A percentile compares a stretch with the other conserved stretches of the same genome.
Conservation (phyloP, 2,113 vertebrate genomes). For the Leptodactylus fuscus region DNA sequence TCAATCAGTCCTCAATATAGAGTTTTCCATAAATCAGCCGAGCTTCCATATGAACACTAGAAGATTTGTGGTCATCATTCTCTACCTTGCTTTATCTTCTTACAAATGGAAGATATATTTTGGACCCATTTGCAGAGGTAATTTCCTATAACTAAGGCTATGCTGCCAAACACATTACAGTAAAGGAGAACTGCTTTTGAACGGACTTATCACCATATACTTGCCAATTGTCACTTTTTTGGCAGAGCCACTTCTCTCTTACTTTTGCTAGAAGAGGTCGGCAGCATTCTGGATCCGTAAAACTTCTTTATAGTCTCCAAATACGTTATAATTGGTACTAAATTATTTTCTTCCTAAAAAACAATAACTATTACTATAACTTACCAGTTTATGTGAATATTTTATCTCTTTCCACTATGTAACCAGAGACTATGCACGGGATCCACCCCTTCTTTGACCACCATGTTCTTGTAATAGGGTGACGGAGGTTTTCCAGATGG, state of each 20-base stretch:
- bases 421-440: no score
- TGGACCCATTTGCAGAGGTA: constrained; percentile 20
- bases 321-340: neutral
- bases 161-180: constrained; percentile 1
- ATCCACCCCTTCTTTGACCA: no score
- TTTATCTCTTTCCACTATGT: no score
- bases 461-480: no score
- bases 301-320: neutral
- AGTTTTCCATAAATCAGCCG: neutral
- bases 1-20: neutral
- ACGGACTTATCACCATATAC: neutral
- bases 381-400: no score
- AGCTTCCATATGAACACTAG: neutral
- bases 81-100: neutral
- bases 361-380: no score
- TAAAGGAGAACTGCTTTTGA: neutral
- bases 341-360: no score
- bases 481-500: no score
- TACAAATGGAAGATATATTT: constrained; percentile 15
- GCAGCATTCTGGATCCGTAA: neutral
- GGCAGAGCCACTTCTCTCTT: neutral
- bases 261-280: neutral
- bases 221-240: constrained; percentile 23
- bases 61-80: constrained; percentile 3
- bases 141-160: constrained; percentile 13